A percentile compares a stretch with the other conserved stretches of the same genome.
Evolutionary conservation across 2,888 invertebrate genomes (phyloP).

Genomic region (Spodoptera picta): DNA sequence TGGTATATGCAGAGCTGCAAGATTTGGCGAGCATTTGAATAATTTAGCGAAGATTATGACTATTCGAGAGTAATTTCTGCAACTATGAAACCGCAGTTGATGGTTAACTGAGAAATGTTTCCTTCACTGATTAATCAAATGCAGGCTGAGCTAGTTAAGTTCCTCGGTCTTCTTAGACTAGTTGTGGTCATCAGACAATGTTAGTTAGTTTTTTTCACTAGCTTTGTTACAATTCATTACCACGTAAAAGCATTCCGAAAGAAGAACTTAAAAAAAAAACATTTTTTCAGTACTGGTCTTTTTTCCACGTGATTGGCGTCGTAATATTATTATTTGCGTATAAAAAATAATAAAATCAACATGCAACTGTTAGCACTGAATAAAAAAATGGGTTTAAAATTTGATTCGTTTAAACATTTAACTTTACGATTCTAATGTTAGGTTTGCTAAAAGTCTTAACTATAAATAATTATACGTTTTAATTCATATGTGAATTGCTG

Average conservation of each 20-base stretch:
- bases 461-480: constrained; percentile 9
- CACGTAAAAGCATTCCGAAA: constrained; percentile 12
- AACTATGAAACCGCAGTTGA: constrained; percentile 5
- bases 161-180: constrained; percentile 14
- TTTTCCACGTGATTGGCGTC: not conserved
- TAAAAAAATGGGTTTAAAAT: constrained; percentile 5
- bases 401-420: not conserved
- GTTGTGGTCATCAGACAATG: constrained; percentile 8
- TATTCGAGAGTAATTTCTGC: constrained; percentile 20
- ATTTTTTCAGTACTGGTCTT: not conserved
- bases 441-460: not conserved
- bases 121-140: constrained; percentile 43
- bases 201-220: constrained; percentile 17
- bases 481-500: constrained; percentile 14
- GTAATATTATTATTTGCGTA: constrained; percentile 5
- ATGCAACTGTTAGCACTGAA: not conserved
- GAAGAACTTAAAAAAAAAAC: not conserved
- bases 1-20: constrained; percentile 4
- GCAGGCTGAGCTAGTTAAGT: constrained; percentile 30
- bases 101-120: constrained; percentile 31
- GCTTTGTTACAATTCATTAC: constrained; percentile 19
- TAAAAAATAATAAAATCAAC: constrained; percentile 19
- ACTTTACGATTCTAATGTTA: constrained; percentile 1
- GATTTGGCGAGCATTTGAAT: constrained; percentile 14
- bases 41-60: constrained; percentile 18